phyloP scores from a whole-genome alignment of 2,113 vertebrate species.

The Myrmophylax atrothorax region DNA sequence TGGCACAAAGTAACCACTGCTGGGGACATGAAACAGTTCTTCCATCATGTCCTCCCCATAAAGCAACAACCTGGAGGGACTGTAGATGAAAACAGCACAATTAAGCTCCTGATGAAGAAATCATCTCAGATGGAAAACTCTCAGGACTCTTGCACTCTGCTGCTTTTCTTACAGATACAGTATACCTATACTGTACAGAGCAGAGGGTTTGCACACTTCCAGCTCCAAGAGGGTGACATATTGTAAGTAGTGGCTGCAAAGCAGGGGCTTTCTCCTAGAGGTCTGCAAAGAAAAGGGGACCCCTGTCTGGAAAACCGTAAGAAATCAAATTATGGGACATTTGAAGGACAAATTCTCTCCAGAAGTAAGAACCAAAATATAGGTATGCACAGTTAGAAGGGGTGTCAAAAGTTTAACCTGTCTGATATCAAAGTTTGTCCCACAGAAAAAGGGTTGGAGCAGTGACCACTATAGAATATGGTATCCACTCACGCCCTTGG shows the following conservation, averaged over 20 bases:
- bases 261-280: neutral
- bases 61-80: neutral
- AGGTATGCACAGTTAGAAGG: rapidly evolving
- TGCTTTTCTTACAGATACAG: rapidly evolving
- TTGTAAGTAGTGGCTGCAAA: neutral
- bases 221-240: neutral
- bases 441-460: neutral
- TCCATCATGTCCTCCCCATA: neutral
- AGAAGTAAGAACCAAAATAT: neutral
- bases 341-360: neutral
- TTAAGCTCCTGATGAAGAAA: neutral
- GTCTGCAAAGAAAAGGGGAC: neutral
- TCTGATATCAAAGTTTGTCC: neutral
- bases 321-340: neutral
- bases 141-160: neutral
- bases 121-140: neutral
- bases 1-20: neutral
- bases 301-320: neutral
- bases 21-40: neutral
- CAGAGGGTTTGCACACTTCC: neutral
- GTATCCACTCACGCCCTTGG: neutral
- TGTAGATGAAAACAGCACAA: neutral
- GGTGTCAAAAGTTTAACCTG: neutral
- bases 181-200: neutral
- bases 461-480: rapidly evolving